Percentiles rank a stretch among this genome's conserved stretches.
phyloP scores from a whole-genome alignment of 2,797 vertebrate species.

The Rhabdomys pumilio region DNA sequence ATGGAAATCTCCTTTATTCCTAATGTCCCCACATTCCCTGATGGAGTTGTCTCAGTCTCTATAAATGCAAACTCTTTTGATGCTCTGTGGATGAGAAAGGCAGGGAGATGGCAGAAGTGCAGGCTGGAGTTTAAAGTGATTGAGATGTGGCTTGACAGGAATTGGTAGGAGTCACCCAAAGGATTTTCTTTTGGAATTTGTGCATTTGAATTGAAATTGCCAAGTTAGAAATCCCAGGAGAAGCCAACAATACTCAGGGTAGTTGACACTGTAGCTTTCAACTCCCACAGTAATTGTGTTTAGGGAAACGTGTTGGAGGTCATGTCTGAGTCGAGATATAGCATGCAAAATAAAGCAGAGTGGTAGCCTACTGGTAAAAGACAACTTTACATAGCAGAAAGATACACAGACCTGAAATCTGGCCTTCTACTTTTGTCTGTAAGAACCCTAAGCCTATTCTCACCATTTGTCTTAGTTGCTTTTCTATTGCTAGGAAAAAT shows the following conservation, averaged over 20 bases:
- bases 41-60: neutral
- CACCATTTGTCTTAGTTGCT: neutral
- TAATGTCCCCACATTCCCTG: neutral
- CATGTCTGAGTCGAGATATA: neutral
- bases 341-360: neutral
- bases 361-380: neutral
- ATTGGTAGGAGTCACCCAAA: neutral
- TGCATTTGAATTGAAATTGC: neutral
- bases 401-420: neutral
- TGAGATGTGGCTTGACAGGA: neutral
- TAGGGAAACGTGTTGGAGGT: neutral
- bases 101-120: neutral
- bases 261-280: conserved; percentile 9
- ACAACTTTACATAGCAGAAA: neutral
- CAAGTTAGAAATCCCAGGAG: neutral
- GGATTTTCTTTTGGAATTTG: conserved; percentile 28
- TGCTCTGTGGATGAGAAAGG: neutral
- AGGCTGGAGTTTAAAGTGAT: neutral
- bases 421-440: neutral
- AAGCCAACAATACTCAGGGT: neutral
- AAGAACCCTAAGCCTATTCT: neutral
- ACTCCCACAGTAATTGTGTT: neutral
- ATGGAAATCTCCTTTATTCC: conserved; percentile 28
- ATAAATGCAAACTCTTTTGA: neutral
- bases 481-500: neutral